A percentile compares a stretch with the other conserved stretches of the same genome.
phyloP scores from a whole-genome alignment of 2,888 invertebrate genomes.

The Lepidochitona cinerea region DNA sequence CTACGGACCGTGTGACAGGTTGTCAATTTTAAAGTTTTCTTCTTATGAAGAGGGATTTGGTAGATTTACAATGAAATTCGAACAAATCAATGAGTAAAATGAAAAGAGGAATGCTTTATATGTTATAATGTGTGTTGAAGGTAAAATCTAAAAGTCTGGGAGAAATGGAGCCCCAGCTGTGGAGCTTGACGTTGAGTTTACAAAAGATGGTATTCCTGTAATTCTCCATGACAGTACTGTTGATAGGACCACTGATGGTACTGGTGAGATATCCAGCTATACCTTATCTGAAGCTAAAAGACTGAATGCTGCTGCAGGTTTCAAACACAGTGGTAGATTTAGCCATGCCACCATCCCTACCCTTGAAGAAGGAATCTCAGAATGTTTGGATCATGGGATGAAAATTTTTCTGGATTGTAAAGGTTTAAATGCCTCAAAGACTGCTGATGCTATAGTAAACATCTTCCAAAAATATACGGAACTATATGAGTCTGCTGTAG shows the following conservation, averaged over 20 bases:
- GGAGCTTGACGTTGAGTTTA: conserved; percentile 83
- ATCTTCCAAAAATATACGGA: conserved; percentile 77
- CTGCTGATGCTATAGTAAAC: conserved; percentile 74
- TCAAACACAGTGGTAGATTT: conserved; percentile 76
- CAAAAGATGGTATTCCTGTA: conserved; percentile 82
- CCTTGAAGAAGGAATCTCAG: conserved; percentile 80
- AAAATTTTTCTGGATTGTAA: conserved; percentile 87
- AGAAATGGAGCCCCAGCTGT: conserved; percentile 81
- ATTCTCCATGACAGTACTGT: conserved; percentile 83
- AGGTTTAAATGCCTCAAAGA: conserved; percentile 70
- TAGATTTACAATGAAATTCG: no score
- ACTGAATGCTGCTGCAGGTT: conserved; percentile 78
- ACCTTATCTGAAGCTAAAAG: conserved; percentile 78
- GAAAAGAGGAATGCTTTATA: no score
- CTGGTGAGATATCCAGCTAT: conserved; percentile 74
- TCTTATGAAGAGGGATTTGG: no score
- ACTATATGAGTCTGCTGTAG: conserved; percentile 79
- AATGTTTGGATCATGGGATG: conserved; percentile 78
- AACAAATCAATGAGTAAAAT: no score
- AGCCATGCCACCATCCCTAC: conserved; percentile 77
- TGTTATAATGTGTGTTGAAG: no score
- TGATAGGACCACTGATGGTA: conserved; percentile 78
- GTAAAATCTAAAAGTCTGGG: conserved; percentile 82
- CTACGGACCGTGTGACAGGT: no score
- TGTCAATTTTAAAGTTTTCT: no score